Evolutionary conservation across 2,797 vertebrate genomes (phyloP).

Genomic region (Microctenopoma stevenorrisi): DNA sequence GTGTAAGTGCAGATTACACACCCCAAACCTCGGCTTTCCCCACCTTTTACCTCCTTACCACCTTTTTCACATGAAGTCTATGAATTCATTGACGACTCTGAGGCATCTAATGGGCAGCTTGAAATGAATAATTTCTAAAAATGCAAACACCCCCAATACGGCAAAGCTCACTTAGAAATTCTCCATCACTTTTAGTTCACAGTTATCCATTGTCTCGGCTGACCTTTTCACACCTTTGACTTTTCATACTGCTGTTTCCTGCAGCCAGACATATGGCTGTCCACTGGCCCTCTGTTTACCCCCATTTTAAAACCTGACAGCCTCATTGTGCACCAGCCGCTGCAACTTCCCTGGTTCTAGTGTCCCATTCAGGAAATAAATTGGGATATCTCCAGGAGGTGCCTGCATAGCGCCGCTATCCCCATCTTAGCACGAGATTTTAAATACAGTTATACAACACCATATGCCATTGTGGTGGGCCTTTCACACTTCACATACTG

Average conservation of each 20-base stretch:
- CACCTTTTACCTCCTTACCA: not conserved
- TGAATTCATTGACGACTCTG: slow-evolving; percentile 21
- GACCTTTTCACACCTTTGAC: slow-evolving; percentile 59
- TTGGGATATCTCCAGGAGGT: slow-evolving; percentile 33
- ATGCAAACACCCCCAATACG: slow-evolving; percentile 9
- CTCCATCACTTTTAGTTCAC: not conserved
- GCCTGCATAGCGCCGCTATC: slow-evolving; percentile 37
- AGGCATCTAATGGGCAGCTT: slow-evolving; percentile 27
- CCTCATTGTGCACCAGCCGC: slow-evolving; percentile 56
- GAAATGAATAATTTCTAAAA: slow-evolving; percentile 20
- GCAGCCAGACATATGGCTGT: slow-evolving; percentile 76
- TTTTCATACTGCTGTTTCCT: slow-evolving; percentile 64
- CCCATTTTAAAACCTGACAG: slow-evolving; percentile 83
- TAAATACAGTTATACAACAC: slow-evolving; percentile 54
- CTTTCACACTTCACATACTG: slow-evolving; percentile 45
- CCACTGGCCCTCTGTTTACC: slow-evolving; percentile 69
- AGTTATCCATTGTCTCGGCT: slow-evolving; percentile 27
- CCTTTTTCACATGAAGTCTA: slow-evolving; percentile 45
- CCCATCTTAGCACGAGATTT: slow-evolving; percentile 50
- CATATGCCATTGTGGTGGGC: slow-evolving; percentile 48
- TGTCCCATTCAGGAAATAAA: slow-evolving; percentile 38
- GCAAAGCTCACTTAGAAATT: slow-evolving; percentile 22
- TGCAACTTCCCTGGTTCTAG: slow-evolving; percentile 26
- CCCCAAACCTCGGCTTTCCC: not conserved
- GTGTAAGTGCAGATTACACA: not conserved